These are phyloP conservation scores for Rhagophthalmus giganteus DNA, from an alignment of 2,888 invertebrate genomes.

Conservation along the genomic window DNA sequence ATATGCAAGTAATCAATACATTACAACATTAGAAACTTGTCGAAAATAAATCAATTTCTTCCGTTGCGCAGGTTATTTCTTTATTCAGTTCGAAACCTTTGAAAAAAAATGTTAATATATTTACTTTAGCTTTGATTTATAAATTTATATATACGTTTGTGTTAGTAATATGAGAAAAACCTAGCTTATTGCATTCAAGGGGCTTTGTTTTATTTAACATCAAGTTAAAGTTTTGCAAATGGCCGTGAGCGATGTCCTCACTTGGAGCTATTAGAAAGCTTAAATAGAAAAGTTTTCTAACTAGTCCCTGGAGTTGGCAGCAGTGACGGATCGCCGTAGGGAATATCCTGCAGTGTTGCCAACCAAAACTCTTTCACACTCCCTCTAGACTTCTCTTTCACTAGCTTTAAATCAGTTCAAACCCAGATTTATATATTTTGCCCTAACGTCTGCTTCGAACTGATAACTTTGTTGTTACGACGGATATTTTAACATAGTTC, in stretches of 20 bases:
- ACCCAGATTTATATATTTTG: constrained; percentile 20
- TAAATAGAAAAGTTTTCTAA: constrained; percentile 40
- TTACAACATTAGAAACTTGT: too few relatives aligned
- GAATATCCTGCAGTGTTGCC: constrained; percentile 33
- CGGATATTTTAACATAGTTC: neutral
- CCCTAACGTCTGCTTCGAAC: constrained; percentile 9
- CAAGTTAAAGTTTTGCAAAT: constrained; percentile 14
- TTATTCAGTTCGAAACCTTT: too few relatives aligned
- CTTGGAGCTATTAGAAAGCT: constrained; percentile 31
- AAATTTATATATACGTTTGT: neutral
- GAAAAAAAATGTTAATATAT: too few relatives aligned
- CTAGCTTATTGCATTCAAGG: constrained; percentile 16
- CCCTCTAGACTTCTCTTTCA: constrained; percentile 9
- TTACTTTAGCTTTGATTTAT: too few relatives aligned
- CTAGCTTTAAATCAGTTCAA: constrained; percentile 15
- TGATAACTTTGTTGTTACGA: constrained; percentile 7
- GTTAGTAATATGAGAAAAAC: neutral
- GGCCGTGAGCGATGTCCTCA: constrained; percentile 29
- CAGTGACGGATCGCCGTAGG: constrained; percentile 39
- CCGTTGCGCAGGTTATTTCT: too few relatives aligned
- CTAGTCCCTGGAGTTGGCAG: constrained; percentile 38
- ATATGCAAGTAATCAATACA: too few relatives aligned
- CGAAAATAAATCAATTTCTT: too few relatives aligned
- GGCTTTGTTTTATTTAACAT: constrained; percentile 13
- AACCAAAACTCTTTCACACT: constrained; percentile 26